Percentiles rank a stretch among this genome's conserved stretches.
Conservation (phyloP, 2,113 vertebrate species). For the Rallus limicola region DNA sequence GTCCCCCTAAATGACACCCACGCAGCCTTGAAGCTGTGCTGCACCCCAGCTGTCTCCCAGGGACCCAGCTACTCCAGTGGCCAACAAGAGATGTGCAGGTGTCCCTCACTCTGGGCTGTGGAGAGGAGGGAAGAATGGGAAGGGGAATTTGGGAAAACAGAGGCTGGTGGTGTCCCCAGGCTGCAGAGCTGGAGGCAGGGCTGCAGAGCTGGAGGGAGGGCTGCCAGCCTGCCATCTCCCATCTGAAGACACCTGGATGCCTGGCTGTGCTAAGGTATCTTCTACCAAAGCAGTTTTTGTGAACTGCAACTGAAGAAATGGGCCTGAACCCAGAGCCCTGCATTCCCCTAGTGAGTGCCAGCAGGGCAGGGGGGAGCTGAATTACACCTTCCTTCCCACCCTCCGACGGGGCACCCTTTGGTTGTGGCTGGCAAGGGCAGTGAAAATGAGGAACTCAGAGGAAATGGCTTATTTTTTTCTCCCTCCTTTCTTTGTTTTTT, state of each 20-base stretch:
- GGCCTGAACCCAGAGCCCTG: not conserved
- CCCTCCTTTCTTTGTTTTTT: slow-evolving; percentile 44
- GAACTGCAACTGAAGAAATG: not conserved
- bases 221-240: not conserved
- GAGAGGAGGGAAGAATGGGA: not conserved
- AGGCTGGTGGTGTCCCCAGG: not conserved
- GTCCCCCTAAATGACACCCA: rapidly evolving
- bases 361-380: not conserved
- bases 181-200: not conserved
- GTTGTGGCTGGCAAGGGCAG: not conserved
- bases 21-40: not conserved
- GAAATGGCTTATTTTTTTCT: slow-evolving; percentile 24
- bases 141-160: not conserved
- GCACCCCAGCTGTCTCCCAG: not conserved
- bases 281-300: not conserved
- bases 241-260: not conserved
- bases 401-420: not conserved
- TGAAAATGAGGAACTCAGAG: slow-evolving; percentile 32
- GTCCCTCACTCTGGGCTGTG: not conserved
- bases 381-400: not conserved
- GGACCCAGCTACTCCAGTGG: not conserved
- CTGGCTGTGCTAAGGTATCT: not conserved
- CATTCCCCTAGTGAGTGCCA: not conserved
- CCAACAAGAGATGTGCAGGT: not conserved
- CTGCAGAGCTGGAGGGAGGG: not conserved